phyloP scores from a whole-genome alignment of 2,113 vertebrate genomes.

The Aix galericulata region DNA sequence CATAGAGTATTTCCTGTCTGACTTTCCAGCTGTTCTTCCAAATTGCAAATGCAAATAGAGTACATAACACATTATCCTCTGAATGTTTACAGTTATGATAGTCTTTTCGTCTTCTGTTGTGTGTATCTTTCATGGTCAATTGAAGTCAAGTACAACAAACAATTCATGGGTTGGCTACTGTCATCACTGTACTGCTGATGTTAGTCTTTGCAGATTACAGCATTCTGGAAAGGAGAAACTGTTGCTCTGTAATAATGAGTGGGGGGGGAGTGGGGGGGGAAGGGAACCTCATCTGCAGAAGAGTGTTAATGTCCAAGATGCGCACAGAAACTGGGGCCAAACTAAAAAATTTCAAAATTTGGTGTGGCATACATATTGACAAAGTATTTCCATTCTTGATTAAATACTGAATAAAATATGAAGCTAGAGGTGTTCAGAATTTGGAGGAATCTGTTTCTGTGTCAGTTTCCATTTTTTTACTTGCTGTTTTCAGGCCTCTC shows the following conservation, averaged over 20 bases:
- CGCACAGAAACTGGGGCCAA: not conserved
- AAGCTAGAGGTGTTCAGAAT: not conserved
- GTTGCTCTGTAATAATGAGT: not conserved
- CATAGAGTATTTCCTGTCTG: not conserved
- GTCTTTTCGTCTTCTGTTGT: not conserved
- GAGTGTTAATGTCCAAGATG: not conserved
- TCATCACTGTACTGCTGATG: not conserved
- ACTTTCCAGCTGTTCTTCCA: not conserved
- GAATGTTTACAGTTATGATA: not conserved
- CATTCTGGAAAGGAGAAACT: not conserved
- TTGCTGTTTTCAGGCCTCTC: not conserved
- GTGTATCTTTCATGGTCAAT: fast-evolving
- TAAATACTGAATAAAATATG: not conserved
- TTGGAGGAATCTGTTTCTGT: not conserved
- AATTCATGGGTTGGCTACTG: not conserved
- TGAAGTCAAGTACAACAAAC: not conserved
- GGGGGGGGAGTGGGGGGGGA: not conserved
- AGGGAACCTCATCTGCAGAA: not conserved
- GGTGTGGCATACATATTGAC: not conserved
- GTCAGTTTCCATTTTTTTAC: not conserved
- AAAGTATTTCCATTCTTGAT: not conserved
- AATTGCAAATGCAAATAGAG: not conserved
- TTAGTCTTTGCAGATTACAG: not conserved
- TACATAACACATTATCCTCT: not conserved
- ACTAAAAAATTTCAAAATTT: not conserved